Evolutionary conservation across 2,888 invertebrate species (phyloP).

Genomic region (Melipona beecheii): DNA sequence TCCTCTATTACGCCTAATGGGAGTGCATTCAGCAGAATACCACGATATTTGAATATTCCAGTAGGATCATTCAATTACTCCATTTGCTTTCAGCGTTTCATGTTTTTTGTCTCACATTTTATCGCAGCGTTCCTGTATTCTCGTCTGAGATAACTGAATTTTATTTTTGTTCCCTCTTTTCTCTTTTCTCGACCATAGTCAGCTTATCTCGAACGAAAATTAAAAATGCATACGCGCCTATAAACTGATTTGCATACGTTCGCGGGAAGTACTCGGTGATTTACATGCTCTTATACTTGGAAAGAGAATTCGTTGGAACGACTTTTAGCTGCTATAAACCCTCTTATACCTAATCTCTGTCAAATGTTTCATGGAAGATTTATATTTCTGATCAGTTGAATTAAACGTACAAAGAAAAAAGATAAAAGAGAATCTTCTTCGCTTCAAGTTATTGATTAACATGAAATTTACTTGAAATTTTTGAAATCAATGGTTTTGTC

Average conservation of each 20-base stretch:
- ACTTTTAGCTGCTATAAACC: constrained; percentile 12
- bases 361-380: background rate
- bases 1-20: background rate
- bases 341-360: background rate
- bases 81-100: background rate
- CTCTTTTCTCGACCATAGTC: too few relatives aligned
- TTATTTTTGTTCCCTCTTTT: background rate
- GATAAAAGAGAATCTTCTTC: background rate
- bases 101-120: background rate
- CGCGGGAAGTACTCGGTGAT: background rate
- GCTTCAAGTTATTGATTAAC: too few relatives aligned
- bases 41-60: background rate
- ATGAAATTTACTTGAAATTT: background rate
- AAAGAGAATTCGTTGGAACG: constrained; percentile 2
- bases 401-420: background rate
- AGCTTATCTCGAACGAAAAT: background rate
- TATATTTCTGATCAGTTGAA: background rate
- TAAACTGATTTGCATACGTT: background rate
- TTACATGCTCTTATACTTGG: constrained; percentile 1
- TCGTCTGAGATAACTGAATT: background rate
- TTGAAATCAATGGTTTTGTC: background rate
- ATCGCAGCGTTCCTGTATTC: background rate
- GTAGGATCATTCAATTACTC: background rate
- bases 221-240: background rate
- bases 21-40: background rate